phyloP scores from a whole-genome alignment of 2,797 vertebrate species.

The Sebastolobus altivelis region DNA sequence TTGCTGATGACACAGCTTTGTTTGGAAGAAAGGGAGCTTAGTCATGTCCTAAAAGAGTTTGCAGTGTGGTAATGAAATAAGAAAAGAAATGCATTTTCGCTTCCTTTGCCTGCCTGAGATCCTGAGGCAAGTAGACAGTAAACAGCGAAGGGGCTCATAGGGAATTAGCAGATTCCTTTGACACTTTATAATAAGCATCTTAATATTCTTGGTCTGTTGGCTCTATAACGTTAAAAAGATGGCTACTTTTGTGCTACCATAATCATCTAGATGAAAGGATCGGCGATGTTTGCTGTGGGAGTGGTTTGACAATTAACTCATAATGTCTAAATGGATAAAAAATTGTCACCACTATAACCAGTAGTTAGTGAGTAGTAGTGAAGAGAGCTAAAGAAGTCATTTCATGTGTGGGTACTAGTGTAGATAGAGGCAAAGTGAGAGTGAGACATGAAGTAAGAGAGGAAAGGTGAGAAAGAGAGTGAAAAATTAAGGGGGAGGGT shows the following conservation, averaged over 20 bases:
- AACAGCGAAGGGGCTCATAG: not conserved
- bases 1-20: too few relatives aligned
- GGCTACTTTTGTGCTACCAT: not conserved
- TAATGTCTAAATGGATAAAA: not conserved
- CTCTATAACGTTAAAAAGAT: not conserved
- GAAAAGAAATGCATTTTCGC: not conserved
- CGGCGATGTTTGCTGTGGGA: not conserved
- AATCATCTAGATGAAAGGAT: not conserved
- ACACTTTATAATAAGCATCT: not conserved
- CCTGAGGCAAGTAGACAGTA: not conserved
- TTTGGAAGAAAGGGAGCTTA: too few relatives aligned
- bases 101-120: too few relatives aligned
- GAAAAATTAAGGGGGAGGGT: not conserved
- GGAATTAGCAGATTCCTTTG: not conserved
- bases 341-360: not conserved
- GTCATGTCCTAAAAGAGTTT: not conserved
- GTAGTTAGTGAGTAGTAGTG: not conserved
- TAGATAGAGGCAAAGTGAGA: not conserved
- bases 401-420: not conserved
- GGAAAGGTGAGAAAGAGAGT: slow-evolving; percentile 8
- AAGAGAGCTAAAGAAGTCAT: not conserved
- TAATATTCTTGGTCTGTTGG: not conserved
- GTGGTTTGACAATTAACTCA: not conserved
- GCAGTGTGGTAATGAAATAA: too few relatives aligned
- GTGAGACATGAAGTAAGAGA: slow-evolving; percentile 8